phyloP scores from a whole-genome alignment of 2,888 invertebrate genomes.

The Eurois occulta region DNA sequence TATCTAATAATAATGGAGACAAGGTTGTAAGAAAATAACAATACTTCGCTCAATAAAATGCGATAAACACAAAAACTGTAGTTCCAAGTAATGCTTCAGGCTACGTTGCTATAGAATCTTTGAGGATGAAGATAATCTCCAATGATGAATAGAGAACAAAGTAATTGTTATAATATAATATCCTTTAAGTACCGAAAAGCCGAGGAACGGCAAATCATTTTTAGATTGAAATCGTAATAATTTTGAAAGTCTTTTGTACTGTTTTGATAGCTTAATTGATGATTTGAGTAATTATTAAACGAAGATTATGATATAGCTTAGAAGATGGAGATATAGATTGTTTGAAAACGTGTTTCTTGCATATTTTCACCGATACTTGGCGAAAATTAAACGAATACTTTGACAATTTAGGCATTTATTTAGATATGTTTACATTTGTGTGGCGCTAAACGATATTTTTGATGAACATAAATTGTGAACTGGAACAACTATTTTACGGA shows the following conservation, averaged over 20 bases:
- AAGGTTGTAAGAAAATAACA: neutral
- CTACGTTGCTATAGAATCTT: neutral
- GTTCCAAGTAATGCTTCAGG: neutral
- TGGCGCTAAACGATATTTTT: neutral
- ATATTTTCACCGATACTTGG: neutral
- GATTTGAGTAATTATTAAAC: neutral
- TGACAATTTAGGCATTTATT: neutral
- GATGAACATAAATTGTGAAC: neutral
- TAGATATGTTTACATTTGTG: neutral
- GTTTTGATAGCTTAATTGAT: neutral
- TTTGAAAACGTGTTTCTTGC: neutral
- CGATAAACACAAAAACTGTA: neutral
- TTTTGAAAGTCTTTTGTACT: neutral
- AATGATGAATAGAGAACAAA: conserved; percentile 18
- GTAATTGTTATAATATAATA: neutral
- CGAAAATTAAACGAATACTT: neutral
- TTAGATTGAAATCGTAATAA: neutral
- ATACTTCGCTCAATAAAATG: conserved; percentile 7
- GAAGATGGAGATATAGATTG: neutral
- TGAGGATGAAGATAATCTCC: conserved; percentile 6
- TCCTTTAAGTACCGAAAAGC: neutral
- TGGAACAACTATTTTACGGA: too few relatives aligned
- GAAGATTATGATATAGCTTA: neutral
- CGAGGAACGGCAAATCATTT: neutral
- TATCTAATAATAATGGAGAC: neutral